Percentiles rank a stretch among this genome's conserved stretches.
phyloP scores from a whole-genome alignment of 2,113 vertebrate species.

The Paralichthys olivaceus region DNA sequence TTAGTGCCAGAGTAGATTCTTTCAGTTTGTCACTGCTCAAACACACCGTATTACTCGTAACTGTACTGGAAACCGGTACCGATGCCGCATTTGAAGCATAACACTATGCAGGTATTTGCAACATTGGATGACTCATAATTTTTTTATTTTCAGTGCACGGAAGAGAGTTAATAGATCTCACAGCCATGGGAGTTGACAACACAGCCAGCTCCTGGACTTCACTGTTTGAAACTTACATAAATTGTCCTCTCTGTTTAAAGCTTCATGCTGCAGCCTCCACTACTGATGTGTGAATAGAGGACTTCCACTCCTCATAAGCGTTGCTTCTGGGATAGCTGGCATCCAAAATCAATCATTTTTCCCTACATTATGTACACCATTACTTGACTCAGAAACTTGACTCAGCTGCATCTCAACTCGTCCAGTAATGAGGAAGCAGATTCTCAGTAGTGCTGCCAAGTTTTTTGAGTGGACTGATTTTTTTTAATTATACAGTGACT shows the following conservation, averaged over 20 bases:
- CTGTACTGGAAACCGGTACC: background rate
- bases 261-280: conserved; percentile 15
- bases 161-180: conserved; percentile 35
- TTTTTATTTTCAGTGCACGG: conserved; percentile 14
- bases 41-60: background rate
- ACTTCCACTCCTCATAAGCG: conserved; percentile 16
- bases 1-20: background rate
- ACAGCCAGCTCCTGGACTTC: conserved; percentile 9
- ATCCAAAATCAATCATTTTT: conserved; percentile 45
- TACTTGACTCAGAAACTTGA: conserved; percentile 25
- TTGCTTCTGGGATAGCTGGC: conserved; percentile 21
- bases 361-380: conserved; percentile 23
- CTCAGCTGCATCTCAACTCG: conserved; percentile 35
- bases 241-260: conserved; percentile 42
- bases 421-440: conserved; percentile 31
- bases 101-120: background rate
- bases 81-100: background rate
- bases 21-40: background rate
- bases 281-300: conserved; percentile 38
- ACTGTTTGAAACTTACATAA: conserved; percentile 45
- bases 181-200: conserved; percentile 4
- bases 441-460: conserved; percentile 34
- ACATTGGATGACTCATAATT: background rate
- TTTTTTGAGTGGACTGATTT: conserved; percentile 36
- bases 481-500: conserved; percentile 45